Base-by-base conservation (phyloP, 1,140 invertebrate genomes). In the Akabosia matsudoensis region DNA sequence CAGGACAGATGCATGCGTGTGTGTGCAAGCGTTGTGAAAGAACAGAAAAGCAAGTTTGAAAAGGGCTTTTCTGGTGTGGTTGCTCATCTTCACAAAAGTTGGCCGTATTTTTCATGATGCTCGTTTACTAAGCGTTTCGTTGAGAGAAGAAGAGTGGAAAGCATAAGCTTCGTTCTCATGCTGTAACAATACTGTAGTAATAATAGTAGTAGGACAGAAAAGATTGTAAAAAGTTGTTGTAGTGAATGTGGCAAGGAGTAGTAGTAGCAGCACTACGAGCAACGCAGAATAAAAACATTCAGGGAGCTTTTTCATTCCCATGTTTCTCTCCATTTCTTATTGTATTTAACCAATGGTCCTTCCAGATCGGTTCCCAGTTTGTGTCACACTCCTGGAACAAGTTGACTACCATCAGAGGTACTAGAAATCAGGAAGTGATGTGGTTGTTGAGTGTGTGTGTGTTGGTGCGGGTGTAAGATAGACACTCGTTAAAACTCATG, bases 301-400 rank as follows among this genome's bases (percentile, higher is more conserved):
- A 16, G 13, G 7, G n/a, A 61, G 14, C 14, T 61, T 67, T 67
- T 67, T 67, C 61, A 67, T 24, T 67, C n/a, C 30, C 3, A 30
- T 67, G 13, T 67, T 10, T 30, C 28, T 67, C 61, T 30, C 31
- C 61, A 34, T 18, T 26, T 72, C 22, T 37, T 22, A 14, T 33
- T 74, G 76, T 77, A 79, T 79, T 79, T 77, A 79, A 77, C 78
- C 51, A 34, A 77, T 34, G 77, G 56, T 67, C 71, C 64, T 33
- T 75, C 76, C 76, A 73, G 73, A 74, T 56, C 34, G 67, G 61
- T 76, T 74, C 71, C 74, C 76, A 79, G 76, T 79, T 77, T 77
- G 72, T 75, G 76, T 79, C 78, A 79, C 78, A 79, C 75, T 75
- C 70, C 74, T 67, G 54, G 70, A 54, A 18, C 33, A 76, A 70